A percentile compares a stretch with the other conserved stretches of the same genome.
phyloP scores from a whole-genome alignment of 2,113 vertebrate genomes.

The Clarias macrocephalus region DNA sequence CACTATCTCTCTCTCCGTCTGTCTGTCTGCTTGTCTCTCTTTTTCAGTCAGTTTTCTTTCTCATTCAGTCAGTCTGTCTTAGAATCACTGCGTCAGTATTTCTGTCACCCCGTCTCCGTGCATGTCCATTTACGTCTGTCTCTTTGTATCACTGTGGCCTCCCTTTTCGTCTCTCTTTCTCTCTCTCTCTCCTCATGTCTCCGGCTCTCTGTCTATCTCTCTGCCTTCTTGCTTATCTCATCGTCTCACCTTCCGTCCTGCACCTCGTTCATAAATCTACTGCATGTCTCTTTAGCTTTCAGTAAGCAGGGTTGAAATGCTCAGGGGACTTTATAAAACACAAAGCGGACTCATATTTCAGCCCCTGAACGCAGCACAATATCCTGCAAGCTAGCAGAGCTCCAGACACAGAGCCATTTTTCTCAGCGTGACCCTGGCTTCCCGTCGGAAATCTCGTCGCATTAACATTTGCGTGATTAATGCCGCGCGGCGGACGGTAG shows the following conservation, averaged over 20 bases:
- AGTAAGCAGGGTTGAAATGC: neutral
- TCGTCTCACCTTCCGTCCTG: neutral
- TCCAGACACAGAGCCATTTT: neutral
- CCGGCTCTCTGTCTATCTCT: neutral
- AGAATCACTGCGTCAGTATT: too few relatives aligned
- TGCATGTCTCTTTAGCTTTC: neutral
- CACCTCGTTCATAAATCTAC: neutral
- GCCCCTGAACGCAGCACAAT: neutral
- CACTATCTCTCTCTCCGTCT: too few relatives aligned
- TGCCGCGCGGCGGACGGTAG: neutral
- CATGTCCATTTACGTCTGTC: neutral
- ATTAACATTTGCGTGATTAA: slow-evolving; percentile 7
- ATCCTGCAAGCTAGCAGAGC: neutral
- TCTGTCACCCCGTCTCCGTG: too few relatives aligned
- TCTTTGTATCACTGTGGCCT: neutral
- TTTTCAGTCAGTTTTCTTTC: neutral
- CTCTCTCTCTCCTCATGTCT: neutral
- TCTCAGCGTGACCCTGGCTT: neutral
- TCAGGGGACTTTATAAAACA: neutral
- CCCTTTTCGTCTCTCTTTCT: neutral
- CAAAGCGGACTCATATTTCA: neutral
- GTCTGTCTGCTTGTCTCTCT: neutral
- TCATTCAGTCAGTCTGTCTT: neutral
- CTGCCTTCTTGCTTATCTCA: neutral
- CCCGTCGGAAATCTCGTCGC: neutral